Conservation (phyloP, 2,113 vertebrate genomes). For the Pelecanoides urinatrix region DNA sequence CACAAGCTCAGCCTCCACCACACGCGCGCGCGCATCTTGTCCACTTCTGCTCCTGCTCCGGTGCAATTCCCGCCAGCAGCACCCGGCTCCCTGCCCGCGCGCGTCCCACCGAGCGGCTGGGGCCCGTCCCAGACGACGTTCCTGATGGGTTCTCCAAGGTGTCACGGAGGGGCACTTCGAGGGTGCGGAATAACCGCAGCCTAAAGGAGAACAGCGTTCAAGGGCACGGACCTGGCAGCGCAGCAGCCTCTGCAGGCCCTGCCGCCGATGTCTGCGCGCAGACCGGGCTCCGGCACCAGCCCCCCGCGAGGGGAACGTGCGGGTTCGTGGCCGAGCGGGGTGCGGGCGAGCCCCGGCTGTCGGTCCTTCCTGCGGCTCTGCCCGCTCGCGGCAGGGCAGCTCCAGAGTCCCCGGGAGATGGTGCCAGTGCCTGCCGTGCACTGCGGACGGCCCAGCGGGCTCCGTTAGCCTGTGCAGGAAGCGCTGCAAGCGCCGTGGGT, state of each 20-base stretch:
- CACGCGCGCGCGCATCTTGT: not conserved
- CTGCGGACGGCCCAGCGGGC: not conserved
- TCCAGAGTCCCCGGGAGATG: not conserved
- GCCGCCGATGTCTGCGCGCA: not conserved
- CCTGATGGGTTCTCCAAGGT: not conserved
- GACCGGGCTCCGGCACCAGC: not conserved
- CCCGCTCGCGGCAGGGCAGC: not conserved
- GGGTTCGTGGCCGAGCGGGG: not conserved
- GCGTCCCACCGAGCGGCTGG: not conserved
- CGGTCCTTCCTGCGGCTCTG: not conserved
- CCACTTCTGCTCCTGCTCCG: not conserved
- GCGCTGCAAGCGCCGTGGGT: not conserved
- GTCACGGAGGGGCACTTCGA: not conserved
- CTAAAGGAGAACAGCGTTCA: accelerated
- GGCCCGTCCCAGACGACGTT: not conserved
- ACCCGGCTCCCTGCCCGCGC: not conserved
- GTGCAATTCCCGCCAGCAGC: not conserved
- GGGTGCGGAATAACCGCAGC: accelerated
- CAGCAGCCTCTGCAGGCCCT: not conserved
- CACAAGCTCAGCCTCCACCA: not conserved
- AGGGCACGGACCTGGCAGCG: not conserved
- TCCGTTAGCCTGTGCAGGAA: not conserved
- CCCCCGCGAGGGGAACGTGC: not conserved
- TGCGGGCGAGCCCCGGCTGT: not conserved
- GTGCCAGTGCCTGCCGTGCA: accelerated